Evolutionary conservation across 2,797 vertebrate genomes (phyloP).

Genomic region (Micromesistius poutassou): DNA sequence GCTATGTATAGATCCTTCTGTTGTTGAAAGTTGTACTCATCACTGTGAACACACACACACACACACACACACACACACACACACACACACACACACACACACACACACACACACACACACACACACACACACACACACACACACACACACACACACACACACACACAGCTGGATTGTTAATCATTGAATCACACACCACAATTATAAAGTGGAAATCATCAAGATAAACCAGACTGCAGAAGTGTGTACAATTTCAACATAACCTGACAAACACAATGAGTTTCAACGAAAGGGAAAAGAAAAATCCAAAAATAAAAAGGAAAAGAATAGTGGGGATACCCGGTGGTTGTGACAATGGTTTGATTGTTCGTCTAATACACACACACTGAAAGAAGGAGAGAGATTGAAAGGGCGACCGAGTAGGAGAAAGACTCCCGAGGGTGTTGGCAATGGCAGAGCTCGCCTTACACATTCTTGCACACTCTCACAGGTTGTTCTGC

Average conservation of each 20-base stretch:
- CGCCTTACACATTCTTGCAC: constrained; percentile 65
- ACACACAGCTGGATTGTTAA: no score
- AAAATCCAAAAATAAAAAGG: constrained; percentile 27
- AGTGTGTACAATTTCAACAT: constrained; percentile 54
- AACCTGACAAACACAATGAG: constrained; percentile 43
- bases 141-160: not conserved
- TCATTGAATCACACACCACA: constrained; percentile 39
- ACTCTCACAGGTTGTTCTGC: constrained; percentile 60
- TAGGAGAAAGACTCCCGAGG: constrained; percentile 19
- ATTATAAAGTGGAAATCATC: constrained; percentile 59
- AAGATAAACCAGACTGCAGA: constrained; percentile 38
- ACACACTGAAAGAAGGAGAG: constrained; percentile 50
- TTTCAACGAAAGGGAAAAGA: not conserved
- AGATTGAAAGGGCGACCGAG: constrained; percentile 37
- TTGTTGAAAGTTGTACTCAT: constrained; percentile 41
- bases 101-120: constrained; percentile 13
- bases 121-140: constrained; percentile 20
- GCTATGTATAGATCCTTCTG: constrained; percentile 57
- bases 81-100: not conserved
- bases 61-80: no score
- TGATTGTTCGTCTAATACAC: constrained; percentile 58
- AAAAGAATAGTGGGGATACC: constrained; percentile 27
- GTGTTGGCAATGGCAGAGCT: constrained; percentile 17
- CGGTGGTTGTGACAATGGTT: constrained; percentile 55
- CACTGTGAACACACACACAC: constrained; percentile 11